Percentiles rank a stretch among this genome's conserved stretches.
phyloP scores from a whole-genome alignment of 2,797 vertebrate species.

The Catamblyrhynchus diadema region DNA sequence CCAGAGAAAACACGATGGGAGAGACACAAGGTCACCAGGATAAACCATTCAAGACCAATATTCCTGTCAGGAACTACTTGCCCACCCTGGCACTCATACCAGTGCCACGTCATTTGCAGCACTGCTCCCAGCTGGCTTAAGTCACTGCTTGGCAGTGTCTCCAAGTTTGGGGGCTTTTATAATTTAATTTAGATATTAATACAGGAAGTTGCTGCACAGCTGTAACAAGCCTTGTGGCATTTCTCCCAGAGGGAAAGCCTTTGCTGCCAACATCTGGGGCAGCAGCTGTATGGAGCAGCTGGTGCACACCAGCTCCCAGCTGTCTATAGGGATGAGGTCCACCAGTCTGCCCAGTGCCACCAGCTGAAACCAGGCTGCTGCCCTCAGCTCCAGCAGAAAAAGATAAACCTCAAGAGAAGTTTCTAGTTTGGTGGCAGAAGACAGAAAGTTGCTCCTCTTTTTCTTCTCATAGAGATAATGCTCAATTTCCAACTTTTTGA shows the following conservation, averaged over 20 bases:
- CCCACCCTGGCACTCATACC: neutral
- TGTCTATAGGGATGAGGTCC: neutral
- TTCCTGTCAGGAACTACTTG: neutral
- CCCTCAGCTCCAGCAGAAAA: neutral
- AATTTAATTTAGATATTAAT: neutral
- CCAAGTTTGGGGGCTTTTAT: accelerated
- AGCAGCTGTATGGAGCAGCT: neutral
- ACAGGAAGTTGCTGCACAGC: neutral
- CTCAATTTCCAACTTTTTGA: neutral
- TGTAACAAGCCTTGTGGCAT: neutral
- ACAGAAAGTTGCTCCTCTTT: neutral
- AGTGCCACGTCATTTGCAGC: neutral
- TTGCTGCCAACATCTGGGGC: neutral
- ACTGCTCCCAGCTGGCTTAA: neutral
- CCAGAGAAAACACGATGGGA: neutral
- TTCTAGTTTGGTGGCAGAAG: neutral
- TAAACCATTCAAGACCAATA: neutral
- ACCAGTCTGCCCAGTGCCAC: neutral
- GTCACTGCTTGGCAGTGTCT: neutral
- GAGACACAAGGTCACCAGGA: neutral
- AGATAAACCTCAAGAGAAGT: neutral
- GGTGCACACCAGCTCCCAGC: neutral
- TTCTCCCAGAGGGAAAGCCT: neutral
- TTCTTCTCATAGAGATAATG: neutral
- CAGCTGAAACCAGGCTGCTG: neutral